Base-by-base conservation (phyloP, 2,888 invertebrate species). In the Cremastinae sp. region DNA sequence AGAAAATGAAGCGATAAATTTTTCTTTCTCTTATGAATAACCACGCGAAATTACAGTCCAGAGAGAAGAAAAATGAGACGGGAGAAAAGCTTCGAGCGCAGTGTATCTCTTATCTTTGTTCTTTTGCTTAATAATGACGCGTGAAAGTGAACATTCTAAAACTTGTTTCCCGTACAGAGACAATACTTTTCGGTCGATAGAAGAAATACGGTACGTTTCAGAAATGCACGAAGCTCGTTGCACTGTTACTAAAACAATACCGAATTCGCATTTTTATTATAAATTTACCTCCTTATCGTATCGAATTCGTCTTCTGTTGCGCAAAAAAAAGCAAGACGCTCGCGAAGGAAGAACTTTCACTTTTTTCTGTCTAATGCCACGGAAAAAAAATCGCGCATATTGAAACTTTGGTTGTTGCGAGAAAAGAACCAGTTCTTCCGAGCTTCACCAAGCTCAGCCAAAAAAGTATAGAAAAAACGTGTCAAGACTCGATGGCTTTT, bases 201-300 rank as follows among this genome's bases (percentile, higher is more conserved):
- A 16, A 38, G 41, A 51, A 16, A 34, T 28, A 47, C 41, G 20
- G 38, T 56, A 16, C 41, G 12, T 53, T 41, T 49, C 20, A 45
- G 14, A 59, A 43, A 59, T 47, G 51, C 45, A 38, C 65, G 54
- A 53, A 69, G 65, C 53, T 53, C n/a, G 59, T 75, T 49, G 28
- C 56, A 51, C 58, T 64, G 73, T 59, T 65, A 76, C 74, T 69
- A 38, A 69, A 64, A 76, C 62, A 66, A 66, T 51, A 64, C 69
- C 59, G 14, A 49, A 51, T 49, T 62, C 56, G 16, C 10, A 38
- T 65, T 18, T 9, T 53, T 51, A 20, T 36, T 41, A 51, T 16
- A 20, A 18, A 34, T 58, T 54, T 22, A 20, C 47, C 12, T 43
- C 7, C 56, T 64, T 58, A 22, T 16, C 53, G 16, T 43, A 18